A percentile compares a stretch with the other conserved stretches of the same genome.
Conservation (phyloP, 2,888 invertebrate species). For the Meiosimyza decipiens region DNA sequence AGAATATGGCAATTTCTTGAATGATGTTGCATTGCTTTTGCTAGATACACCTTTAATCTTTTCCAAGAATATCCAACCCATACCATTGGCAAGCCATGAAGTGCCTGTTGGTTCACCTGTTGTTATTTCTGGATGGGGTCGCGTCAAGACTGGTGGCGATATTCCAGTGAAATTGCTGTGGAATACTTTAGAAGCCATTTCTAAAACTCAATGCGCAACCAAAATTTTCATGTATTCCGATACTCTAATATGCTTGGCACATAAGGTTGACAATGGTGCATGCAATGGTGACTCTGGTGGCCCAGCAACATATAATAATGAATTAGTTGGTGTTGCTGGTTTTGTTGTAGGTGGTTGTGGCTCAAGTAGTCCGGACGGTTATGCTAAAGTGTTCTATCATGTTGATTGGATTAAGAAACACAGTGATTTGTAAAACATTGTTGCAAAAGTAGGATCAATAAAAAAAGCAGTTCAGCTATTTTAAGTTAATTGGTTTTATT, state of each 20-base stretch:
- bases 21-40: conserved; percentile 54
- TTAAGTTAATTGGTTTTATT: too few relatives aligned
- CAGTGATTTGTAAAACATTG: conserved; percentile 39
- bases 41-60: conserved; percentile 47
- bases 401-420: conserved; percentile 47
- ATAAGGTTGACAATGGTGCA: conserved; percentile 52
- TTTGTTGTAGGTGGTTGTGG: conserved; percentile 54
- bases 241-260: conserved; percentile 52
- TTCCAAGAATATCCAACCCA: conserved; percentile 48
- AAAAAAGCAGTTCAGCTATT: too few relatives aligned
- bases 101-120: conserved; percentile 46
- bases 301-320: conserved; percentile 50
- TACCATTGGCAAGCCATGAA: conserved; percentile 48
- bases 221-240: conserved; percentile 42
- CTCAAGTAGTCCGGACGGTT: conserved; percentile 51
- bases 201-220: conserved; percentile 43
- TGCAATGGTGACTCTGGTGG: conserved; percentile 58
- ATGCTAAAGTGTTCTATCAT: conserved; percentile 53
- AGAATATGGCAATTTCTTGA: conserved; percentile 50
- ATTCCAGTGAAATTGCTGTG: conserved; percentile 50
- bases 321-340: conserved; percentile 54
- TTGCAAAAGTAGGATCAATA: too few relatives aligned
- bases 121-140: conserved; percentile 57
- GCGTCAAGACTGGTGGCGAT: conserved; percentile 46
- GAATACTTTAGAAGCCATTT: conserved; percentile 51